Percentiles rank a stretch among this genome's conserved stretches.
Evolutionary conservation across 2,113 vertebrate species (phyloP).

Genomic region (Ondatra zibethicus): DNA sequence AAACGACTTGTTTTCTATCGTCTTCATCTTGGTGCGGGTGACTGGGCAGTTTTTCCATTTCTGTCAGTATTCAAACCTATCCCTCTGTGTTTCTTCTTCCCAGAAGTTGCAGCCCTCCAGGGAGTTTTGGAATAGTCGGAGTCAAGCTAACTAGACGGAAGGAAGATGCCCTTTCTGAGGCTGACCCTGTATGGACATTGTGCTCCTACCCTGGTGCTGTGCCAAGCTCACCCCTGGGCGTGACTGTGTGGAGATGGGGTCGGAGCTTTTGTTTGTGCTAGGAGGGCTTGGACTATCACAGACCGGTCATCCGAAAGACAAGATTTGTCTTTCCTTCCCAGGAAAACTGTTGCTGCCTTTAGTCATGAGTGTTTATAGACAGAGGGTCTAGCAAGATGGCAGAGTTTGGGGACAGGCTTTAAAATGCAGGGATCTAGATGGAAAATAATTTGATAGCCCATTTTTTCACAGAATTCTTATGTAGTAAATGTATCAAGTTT

Average conservation of each 20-base stretch:
- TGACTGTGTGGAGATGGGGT: not conserved
- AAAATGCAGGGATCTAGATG: conserved; percentile 74
- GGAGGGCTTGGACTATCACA: not conserved
- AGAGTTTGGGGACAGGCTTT: conserved; percentile 75
- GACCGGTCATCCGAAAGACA: not conserved
- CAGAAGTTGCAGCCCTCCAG: conserved; percentile 60
- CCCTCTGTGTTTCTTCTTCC: not conserved
- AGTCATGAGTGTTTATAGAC: not conserved
- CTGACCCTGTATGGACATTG: not conserved
- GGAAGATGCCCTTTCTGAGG: not conserved
- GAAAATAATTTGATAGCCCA: conserved; percentile 72
- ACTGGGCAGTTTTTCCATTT: not conserved
- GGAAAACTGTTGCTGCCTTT: not conserved
- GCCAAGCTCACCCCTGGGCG: not conserved
- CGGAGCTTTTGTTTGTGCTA: not conserved
- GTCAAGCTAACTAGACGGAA: not conserved
- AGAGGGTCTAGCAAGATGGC: conserved; percentile 22
- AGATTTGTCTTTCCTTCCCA: not conserved
- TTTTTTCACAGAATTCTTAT: conserved; percentile 72
- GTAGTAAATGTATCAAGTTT: conserved; percentile 74
- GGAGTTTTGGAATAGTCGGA: conserved; percentile 13
- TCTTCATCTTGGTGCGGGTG: not conserved
- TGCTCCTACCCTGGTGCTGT: not conserved
- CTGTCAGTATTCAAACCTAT: conserved; percentile 1
- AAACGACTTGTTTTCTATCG: not conserved